Percentiles rank a stretch among this genome's conserved stretches.
Evolutionary conservation across 2,797 vertebrate species (phyloP).

Genomic region (Jordanella pulchra): DNA sequence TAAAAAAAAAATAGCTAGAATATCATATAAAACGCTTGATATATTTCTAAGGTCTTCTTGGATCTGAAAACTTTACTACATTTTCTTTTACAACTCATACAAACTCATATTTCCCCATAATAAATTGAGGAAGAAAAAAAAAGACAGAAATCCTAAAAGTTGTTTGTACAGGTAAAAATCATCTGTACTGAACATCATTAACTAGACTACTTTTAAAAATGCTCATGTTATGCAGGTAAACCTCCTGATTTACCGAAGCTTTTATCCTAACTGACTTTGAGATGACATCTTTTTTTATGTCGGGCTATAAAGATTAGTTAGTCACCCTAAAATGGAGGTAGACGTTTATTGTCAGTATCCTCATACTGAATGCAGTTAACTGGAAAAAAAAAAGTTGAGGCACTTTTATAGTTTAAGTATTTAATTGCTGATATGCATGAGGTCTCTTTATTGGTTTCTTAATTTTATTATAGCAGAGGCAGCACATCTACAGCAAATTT

Average conservation of each 20-base stretch:
- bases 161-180: neutral
- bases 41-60: neutral
- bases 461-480: conserved; percentile 43
- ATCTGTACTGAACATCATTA: neutral
- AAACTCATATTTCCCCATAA: too few species aligned
- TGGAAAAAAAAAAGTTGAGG: conserved; percentile 11
- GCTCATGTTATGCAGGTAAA: neutral
- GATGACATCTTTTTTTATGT: conserved; percentile 25
- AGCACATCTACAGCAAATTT: conserved; percentile 17
- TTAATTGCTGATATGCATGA: conserved; percentile 22
- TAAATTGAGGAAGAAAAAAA: neutral
- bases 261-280: neutral
- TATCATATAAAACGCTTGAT: neutral
- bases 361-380: conserved; percentile 6
- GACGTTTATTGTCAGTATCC: neutral
- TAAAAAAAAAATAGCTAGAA: neutral
- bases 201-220: neutral
- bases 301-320: conserved; percentile 10
- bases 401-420: conserved; percentile 10
- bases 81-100: too few species aligned
- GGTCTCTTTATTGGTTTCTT: conserved; percentile 48
- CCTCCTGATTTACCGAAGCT: neutral
- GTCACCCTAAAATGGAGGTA: neutral
- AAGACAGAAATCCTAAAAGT: neutral
- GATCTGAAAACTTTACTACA: neutral